Evolutionary conservation across 2,113 vertebrate species (phyloP).

Genomic region (Microcebus tavaratra): DNA sequence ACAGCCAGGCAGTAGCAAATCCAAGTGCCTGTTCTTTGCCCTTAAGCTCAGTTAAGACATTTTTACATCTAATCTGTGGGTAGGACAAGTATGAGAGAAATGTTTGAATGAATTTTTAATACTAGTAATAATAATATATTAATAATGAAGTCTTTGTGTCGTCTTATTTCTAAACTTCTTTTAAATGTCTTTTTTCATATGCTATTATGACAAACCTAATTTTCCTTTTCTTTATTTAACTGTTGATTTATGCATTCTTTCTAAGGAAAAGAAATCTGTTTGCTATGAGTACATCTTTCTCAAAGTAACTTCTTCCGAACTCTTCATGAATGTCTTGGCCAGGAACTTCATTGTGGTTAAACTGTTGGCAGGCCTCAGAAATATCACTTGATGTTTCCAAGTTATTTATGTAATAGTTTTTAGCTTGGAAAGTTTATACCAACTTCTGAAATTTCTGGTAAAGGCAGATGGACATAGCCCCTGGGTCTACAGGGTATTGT

Average conservation of each 20-base stretch:
- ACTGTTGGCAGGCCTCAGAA: conserved; percentile 56
- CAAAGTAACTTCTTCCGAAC: conserved; percentile 34
- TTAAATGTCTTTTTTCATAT: conserved; percentile 30
- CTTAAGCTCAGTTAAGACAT: conserved; percentile 33
- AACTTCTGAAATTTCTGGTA: conserved; percentile 53
- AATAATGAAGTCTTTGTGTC: conserved; percentile 50
- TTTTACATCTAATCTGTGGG: conserved; percentile 69
- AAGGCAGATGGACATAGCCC: neutral
- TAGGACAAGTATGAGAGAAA: conserved; percentile 70
- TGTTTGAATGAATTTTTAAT: conserved; percentile 67
- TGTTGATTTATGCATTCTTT: conserved; percentile 67
- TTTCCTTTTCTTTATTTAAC: conserved; percentile 34
- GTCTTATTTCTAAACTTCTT: conserved; percentile 35
- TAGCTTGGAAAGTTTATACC: conserved; percentile 25
- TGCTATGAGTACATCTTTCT: conserved; percentile 38
- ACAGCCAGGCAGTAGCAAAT: neutral
- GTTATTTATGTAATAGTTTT: conserved; percentile 67
- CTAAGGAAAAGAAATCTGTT: conserved; percentile 46
- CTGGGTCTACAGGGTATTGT: neutral
- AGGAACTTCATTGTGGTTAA: conserved; percentile 38
- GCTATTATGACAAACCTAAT: conserved; percentile 20
- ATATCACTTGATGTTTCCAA: conserved; percentile 57
- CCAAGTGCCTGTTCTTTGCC: conserved; percentile 47
- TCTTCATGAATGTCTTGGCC: conserved; percentile 61
- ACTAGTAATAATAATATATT: conserved; percentile 20